Evolutionary conservation across 2,113 vertebrate genomes (phyloP).

Genomic region (Stegastes partitus): DNA sequence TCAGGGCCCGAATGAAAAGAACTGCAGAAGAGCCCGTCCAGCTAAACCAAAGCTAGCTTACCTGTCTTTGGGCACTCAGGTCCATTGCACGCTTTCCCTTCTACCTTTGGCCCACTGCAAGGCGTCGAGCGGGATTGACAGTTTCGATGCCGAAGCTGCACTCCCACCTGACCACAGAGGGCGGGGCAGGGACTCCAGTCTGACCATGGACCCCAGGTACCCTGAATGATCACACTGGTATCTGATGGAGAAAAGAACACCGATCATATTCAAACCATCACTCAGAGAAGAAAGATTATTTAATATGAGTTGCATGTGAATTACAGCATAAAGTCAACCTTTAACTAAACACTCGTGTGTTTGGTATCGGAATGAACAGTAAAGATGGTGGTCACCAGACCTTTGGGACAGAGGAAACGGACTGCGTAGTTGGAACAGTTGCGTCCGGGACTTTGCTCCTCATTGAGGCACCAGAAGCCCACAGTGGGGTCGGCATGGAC

Average conservation of each 20-base stretch:
- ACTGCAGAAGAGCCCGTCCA: not conserved
- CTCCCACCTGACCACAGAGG: constrained; percentile 88
- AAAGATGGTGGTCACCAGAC: constrained; percentile 67
- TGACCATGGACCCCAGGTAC: constrained; percentile 91
- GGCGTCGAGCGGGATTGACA: constrained; percentile 84
- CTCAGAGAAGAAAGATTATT: not conserved
- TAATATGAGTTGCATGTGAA: not conserved
- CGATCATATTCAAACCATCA: not conserved
- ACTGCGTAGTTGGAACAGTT: constrained; percentile 89
- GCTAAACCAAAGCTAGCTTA: constrained; percentile 6
- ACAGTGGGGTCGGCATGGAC: constrained; percentile 86
- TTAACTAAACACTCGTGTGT: not conserved
- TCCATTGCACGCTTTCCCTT: constrained; percentile 88
- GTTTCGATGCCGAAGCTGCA: constrained; percentile 89
- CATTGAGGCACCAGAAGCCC: constrained; percentile 93
- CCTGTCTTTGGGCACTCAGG: constrained; percentile 86
- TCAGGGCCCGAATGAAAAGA: not conserved
- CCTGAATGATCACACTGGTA: constrained; percentile 71
- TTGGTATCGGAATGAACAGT: not conserved
- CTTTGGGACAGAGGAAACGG: constrained; percentile 89
- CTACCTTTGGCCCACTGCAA: constrained; percentile 89
- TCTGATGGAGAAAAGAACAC: constrained; percentile 72
- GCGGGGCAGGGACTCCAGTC: constrained; percentile 92
- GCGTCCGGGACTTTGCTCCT: constrained; percentile 86
- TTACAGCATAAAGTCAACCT: not conserved